Percentiles rank a stretch among this genome's conserved stretches.
Conservation (phyloP, 2,113 vertebrate genomes). For the Gymnarchus niloticus region DNA sequence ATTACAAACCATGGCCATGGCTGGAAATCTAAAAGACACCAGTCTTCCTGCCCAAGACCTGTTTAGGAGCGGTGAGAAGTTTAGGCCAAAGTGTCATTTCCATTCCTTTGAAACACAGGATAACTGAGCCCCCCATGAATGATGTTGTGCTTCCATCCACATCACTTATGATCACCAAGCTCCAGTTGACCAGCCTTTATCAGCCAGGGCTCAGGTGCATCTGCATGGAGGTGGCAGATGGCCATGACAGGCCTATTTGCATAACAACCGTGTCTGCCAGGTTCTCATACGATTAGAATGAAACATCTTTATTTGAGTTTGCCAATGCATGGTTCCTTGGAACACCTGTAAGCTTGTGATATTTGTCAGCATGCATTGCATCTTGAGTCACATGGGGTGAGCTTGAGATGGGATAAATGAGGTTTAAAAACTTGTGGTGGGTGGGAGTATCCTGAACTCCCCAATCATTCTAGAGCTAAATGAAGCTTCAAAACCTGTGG, state of each 20-base stretch:
- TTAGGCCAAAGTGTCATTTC: neutral
- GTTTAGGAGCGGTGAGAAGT: neutral
- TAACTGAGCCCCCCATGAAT: neutral
- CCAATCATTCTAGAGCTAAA: too few species aligned
- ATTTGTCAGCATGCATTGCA: neutral
- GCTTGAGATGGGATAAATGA: too few species aligned
- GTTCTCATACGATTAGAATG: neutral
- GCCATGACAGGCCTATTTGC: neutral
- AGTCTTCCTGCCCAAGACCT: neutral
- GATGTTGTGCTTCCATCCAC: neutral
- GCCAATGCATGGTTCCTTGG: neutral
- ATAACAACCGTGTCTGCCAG: neutral
- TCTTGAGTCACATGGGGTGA: neutral
- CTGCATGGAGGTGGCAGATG: neutral
- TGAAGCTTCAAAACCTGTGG: too few species aligned
- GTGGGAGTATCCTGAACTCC: too few species aligned
- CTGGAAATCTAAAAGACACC: neutral
- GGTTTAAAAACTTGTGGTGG: too few species aligned
- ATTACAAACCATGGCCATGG: neutral
- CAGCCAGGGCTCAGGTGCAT: neutral
- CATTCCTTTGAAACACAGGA: neutral
- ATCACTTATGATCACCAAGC: neutral
- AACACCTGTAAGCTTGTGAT: neutral
- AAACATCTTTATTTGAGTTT: slow-evolving; percentile 1
- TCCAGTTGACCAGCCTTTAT: neutral